These are phyloP conservation scores for Corythaeola cristata DNA, from an alignment of 2,113 vertebrate genomes.

Conservation along the genomic window DNA sequence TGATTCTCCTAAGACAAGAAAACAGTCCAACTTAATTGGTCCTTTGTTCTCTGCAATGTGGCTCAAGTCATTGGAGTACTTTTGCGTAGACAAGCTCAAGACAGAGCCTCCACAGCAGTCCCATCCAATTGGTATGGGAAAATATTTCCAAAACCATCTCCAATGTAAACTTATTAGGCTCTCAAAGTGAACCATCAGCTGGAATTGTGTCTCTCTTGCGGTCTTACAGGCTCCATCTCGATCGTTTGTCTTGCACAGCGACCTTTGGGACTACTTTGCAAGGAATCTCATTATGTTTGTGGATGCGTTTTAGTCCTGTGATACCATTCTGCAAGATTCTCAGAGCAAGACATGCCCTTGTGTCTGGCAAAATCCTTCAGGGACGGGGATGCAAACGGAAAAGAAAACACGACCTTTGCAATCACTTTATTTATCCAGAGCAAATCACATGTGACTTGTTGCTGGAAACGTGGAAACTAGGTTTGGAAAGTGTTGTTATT, in stretches of 20 bases:
- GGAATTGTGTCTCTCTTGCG: neutral
- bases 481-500: neutral
- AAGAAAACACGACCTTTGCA: neutral
- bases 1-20: neutral
- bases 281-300: neutral
- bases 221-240: neutral
- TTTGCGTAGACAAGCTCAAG: neutral
- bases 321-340: neutral
- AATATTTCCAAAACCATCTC: neutral
- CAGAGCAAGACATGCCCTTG: neutral
- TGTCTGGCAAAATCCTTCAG: neutral
- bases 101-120: neutral
- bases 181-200: neutral
- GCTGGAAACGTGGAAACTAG: neutral
- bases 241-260: neutral
- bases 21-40: neutral
- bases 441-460: neutral
- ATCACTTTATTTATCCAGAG: neutral
- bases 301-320: neutral
- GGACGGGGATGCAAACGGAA: neutral
- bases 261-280: neutral
- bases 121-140: neutral
- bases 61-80: neutral
- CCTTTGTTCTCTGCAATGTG: neutral
- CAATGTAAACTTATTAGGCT: neutral